Base-by-base conservation (phyloP, 2,888 invertebrate species). In the Ariolimax columbianus region DNA sequence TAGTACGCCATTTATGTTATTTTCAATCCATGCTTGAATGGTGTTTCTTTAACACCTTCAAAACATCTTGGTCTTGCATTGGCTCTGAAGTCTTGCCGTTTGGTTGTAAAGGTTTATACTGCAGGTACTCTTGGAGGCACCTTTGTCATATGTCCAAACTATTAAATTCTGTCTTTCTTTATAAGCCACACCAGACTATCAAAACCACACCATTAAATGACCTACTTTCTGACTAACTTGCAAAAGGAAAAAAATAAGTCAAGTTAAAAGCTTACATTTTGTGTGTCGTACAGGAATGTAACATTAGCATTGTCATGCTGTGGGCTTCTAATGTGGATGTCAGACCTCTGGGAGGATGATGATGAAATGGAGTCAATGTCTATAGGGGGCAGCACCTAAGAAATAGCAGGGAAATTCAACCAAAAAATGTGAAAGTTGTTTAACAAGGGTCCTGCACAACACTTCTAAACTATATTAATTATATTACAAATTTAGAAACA, bases 361-460 rank as follows among this genome's bases (percentile, higher is more conserved):
- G 90, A 90, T 0, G 91, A 91, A 33, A 90, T 84, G 79, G 90
- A 90, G 84, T 92, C 92, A 70, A 91, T 91, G 86, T 92, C 92
- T n/a, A 92, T 88, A 63, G 90, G 88, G 23, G 92, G 92, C 40
- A 91, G 84, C 23, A 92, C 91, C 92, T 92, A n/a, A n/a, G n/a
- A 55, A 55, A 23, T 23, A n/a, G 26, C 23, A 23, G 55, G 55
- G 3, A 55, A 9, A 55, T n/a, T 63, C 11, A 55, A 55, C 3
- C 3, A 55, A 19, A 55, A 55, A 19, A 55, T 23, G 23, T 55
- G 23, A 4, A n/a, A n/a, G n/a, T n/a, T 23, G n/a, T n/a, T n/a
- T 2, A 63, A n/a, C 6, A 6, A n/a, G 59, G 6, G 4, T 63
- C n/a, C 59, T n/a, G n/a, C 7, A n/a, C 4, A n/a, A 63, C 7